Evolutionary conservation across 35 echinoderm and acorn worm species (phyloP).

Genomic region (Eucidaris tribuloides): DNA sequence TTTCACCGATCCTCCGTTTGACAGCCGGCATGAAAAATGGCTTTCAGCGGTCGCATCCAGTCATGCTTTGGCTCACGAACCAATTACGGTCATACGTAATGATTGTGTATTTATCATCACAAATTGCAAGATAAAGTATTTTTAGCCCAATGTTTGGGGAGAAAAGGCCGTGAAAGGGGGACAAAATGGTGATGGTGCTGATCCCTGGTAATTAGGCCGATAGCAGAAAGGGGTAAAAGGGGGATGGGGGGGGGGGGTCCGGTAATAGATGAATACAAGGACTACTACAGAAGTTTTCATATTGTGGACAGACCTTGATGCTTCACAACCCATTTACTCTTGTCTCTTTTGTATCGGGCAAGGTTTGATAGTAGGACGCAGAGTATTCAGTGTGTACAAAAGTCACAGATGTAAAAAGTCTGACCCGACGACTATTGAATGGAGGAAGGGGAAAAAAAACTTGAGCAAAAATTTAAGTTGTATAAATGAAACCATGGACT

Average conservation of each 20-base stretch:
- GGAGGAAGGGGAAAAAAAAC: no score
- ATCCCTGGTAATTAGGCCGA: not conserved
- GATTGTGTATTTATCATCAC: conserved; percentile 22
- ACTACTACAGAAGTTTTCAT: not conserved
- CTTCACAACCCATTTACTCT: no score
- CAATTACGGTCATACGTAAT: conserved; percentile 5
- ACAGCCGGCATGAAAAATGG: no score
- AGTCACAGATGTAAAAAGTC: no score
- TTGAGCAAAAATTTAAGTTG: no score
- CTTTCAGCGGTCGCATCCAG: no score
- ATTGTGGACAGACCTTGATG: not conserved
- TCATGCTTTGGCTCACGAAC: not conserved
- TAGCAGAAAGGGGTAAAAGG: no score
- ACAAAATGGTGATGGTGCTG: not conserved
- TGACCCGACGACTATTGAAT: no score
- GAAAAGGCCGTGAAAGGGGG: not conserved
- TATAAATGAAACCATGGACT: no score
- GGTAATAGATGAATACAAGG: conserved; percentile 17
- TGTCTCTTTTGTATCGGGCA: no score
- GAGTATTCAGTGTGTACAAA: no score
- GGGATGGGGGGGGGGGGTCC: not conserved
- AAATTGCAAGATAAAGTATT: conserved; percentile 20
- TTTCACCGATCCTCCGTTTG: no score
- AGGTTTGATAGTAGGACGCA: conserved; percentile 32
- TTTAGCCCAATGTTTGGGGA: not conserved